Evolutionary conservation across 2,888 invertebrate species (phyloP).

Genomic region (Rotaria socialis): DNA sequence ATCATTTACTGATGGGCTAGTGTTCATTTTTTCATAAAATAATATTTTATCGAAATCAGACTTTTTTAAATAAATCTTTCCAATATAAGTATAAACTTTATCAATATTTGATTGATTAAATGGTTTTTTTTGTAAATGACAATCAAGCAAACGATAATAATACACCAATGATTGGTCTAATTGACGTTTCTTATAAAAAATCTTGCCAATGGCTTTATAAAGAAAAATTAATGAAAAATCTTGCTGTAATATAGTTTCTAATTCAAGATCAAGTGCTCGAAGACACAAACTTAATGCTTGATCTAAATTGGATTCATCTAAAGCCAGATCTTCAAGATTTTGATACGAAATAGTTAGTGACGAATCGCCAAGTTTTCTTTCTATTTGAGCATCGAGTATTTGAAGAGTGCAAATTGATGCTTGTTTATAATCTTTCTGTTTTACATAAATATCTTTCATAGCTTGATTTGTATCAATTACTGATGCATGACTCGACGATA

Average conservation of each 20-base stretch:
- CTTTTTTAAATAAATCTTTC: no score
- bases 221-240: neutral
- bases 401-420: neutral
- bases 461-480: neutral
- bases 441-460: neutral
- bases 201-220: neutral
- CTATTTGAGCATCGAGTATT: neutral
- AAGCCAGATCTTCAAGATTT: neutral
- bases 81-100: no score
- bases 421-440: neutral
- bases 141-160: neutral
- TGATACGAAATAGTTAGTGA: neutral
- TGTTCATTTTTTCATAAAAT: no score
- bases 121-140: neutral
- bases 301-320: neutral
- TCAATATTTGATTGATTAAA: no score
- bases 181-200: neutral
- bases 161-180: neutral
- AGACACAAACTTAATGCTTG: neutral
- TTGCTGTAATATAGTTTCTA: neutral
- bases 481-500: neutral
- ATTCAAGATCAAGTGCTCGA: neutral
- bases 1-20: no score
- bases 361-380: neutral
- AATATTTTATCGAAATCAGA: no score